Conservation (phyloP, 2,888 invertebrate genomes). For the Polyploca ridens region DNA sequence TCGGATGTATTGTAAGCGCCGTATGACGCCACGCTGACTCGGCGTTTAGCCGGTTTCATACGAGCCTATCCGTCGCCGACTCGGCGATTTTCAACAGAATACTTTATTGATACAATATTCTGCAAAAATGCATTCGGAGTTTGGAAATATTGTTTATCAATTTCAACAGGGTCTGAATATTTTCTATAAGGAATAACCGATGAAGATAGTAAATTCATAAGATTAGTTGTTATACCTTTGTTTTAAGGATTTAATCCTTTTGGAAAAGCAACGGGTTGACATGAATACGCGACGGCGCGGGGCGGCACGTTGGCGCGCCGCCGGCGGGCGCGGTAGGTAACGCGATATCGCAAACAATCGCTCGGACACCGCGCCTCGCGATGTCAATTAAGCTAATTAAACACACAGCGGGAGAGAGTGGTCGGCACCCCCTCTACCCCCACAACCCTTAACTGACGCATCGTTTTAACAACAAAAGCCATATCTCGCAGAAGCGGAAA, state of each 20-base stretch:
- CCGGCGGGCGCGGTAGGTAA: constrained; percentile 61
- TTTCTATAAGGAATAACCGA: background rate
- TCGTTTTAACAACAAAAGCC: constrained; percentile 73
- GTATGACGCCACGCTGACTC: constrained; percentile 69
- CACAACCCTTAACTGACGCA: constrained; percentile 68
- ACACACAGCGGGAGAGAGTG: constrained; percentile 73
- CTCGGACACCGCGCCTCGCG: constrained; percentile 81
- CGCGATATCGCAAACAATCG: constrained; percentile 81
- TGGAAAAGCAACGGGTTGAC: constrained; percentile 17
- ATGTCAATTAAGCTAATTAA: constrained; percentile 85
- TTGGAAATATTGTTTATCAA: constrained; percentile 22
- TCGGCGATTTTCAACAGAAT: constrained; percentile 44
- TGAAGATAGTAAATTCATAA: background rate
- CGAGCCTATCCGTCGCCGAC: constrained; percentile 51
- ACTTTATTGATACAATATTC: constrained; percentile 29
- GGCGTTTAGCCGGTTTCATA: constrained; percentile 47
- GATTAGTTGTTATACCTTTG: background rate
- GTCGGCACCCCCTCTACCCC: constrained; percentile 46
- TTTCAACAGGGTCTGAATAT: background rate
- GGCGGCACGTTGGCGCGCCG: constrained; percentile 19
- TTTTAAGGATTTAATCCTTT: constrained; percentile 31
- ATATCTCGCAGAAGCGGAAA: constrained; percentile 61
- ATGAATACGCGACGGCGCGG: background rate
- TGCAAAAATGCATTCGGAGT: constrained; percentile 28
- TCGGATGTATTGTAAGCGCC: constrained; percentile 64